These are phyloP conservation scores for Cotesia congregata DNA, from an alignment of 2,888 invertebrate species.

Conservation along the genomic window DNA sequence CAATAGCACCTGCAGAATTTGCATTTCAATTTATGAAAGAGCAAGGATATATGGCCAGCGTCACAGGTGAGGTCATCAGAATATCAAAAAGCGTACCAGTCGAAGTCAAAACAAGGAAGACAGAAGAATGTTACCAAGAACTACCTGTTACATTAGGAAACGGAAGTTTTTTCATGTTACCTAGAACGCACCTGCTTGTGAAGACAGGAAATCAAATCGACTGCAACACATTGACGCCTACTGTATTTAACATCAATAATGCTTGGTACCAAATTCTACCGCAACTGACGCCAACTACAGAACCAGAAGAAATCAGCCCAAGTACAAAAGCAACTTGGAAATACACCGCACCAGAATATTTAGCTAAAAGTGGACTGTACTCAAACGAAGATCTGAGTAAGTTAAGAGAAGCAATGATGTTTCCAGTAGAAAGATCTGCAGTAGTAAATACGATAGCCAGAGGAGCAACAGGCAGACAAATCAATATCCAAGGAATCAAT, in stretches of 20 bases:
- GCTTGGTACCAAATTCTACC: not conserved
- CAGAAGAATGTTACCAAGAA: not conserved
- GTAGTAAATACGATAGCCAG: no score
- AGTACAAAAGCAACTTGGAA: not conserved
- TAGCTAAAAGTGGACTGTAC: not conserved
- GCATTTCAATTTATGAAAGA: slow-evolving; percentile 46
- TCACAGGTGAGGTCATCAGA: slow-evolving; percentile 44
- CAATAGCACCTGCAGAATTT: slow-evolving; percentile 47
- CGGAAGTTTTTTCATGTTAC: not conserved
- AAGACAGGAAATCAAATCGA: not conserved
- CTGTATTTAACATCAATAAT: not conserved
- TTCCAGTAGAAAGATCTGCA: no score
- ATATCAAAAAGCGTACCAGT: not conserved
- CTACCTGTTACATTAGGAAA: not conserved
- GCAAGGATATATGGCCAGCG: slow-evolving; percentile 47
- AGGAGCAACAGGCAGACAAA: no score
- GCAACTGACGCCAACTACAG: not conserved
- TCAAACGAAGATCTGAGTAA: no score
- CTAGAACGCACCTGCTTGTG: not conserved
- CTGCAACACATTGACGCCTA: not conserved
- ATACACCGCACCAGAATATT: not conserved
- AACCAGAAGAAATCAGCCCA: not conserved
- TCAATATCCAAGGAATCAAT: no score
- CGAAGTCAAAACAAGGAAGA: not conserved
- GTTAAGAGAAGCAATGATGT: no score